phyloP scores from a whole-genome alignment of 2,888 invertebrate species.

The Brachypalpus laphriformis region DNA sequence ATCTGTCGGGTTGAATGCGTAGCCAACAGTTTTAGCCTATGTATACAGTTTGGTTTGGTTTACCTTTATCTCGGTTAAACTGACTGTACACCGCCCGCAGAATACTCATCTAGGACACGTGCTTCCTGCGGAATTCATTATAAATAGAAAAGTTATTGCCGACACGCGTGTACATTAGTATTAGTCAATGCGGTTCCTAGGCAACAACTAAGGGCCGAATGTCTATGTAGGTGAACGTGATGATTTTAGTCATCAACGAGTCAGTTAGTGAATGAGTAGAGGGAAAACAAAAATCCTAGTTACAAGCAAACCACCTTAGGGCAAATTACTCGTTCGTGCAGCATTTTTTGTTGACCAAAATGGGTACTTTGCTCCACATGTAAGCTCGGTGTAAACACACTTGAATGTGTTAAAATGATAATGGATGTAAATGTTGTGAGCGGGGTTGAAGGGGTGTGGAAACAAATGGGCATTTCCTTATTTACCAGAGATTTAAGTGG shows the following conservation, averaged over 20 bases:
- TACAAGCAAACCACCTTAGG: conserved; percentile 35
- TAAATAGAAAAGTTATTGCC: conserved; percentile 71
- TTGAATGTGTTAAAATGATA: conserved; percentile 57
- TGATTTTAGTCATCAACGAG: conserved; percentile 52
- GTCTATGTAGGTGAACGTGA: conserved; percentile 28
- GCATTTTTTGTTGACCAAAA: conserved; percentile 49
- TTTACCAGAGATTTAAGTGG: too few relatives aligned
- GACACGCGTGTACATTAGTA: conserved; percentile 54
- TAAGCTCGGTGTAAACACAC: conserved; percentile 52
- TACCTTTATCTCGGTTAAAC: conserved; percentile 40
- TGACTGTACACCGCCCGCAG: conserved; percentile 39
- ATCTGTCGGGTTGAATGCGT: conserved; percentile 54
- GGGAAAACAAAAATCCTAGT: conserved; percentile 27
- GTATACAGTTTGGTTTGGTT: conserved; percentile 43
- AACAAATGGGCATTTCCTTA: too few relatives aligned
- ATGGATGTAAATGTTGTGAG: conserved; percentile 25
- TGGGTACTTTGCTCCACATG: conserved; percentile 38
- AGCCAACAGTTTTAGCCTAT: conserved; percentile 54
- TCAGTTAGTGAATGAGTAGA: conserved; percentile 41
- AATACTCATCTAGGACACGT: conserved; percentile 37
- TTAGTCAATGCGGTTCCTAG: conserved; percentile 38
- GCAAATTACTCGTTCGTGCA: conserved; percentile 61
- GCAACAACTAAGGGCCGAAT: conserved; percentile 7
- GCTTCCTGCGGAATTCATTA: conserved; percentile 60
- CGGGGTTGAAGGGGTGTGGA: neutral